These are phyloP conservation scores for Fulica atra DNA, from an alignment of 2,113 vertebrate species.

Conservation along the genomic window DNA sequence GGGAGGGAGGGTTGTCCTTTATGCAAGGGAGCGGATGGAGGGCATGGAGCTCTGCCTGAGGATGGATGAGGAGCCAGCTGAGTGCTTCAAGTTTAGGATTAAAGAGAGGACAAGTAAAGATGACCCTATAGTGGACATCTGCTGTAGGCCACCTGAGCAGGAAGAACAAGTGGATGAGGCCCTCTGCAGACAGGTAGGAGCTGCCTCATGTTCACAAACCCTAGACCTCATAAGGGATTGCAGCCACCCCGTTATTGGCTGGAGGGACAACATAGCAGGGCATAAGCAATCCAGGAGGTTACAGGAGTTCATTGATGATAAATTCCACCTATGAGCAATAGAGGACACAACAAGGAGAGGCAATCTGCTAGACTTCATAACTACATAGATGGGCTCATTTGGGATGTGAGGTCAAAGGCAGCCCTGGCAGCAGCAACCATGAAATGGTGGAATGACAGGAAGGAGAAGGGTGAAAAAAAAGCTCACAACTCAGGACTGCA, in stretches of 20 bases:
- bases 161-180: not conserved
- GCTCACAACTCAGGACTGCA: not conserved
- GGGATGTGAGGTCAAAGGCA: not conserved
- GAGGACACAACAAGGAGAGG: not conserved
- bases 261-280: not conserved
- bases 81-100: not conserved
- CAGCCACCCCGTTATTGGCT: accelerated
- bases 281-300: not conserved
- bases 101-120: not conserved
- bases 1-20: accelerated
- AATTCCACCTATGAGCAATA: not conserved
- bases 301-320: not conserved
- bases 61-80: not conserved
- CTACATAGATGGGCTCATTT: accelerated
- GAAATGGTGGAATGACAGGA: not conserved
- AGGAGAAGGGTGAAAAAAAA: not conserved
- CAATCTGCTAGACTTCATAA: not conserved
- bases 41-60: not conserved
- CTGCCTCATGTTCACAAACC: not conserved
- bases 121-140: not conserved
- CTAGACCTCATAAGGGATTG: not conserved
- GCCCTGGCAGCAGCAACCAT: not conserved
- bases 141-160: not conserved
- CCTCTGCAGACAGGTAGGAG: not conserved
- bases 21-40: not conserved